A percentile compares a stretch with the other conserved stretches of the same genome.
phyloP scores from a whole-genome alignment of 2,113 vertebrate genomes.

The Tragelaphus buxtoni region DNA sequence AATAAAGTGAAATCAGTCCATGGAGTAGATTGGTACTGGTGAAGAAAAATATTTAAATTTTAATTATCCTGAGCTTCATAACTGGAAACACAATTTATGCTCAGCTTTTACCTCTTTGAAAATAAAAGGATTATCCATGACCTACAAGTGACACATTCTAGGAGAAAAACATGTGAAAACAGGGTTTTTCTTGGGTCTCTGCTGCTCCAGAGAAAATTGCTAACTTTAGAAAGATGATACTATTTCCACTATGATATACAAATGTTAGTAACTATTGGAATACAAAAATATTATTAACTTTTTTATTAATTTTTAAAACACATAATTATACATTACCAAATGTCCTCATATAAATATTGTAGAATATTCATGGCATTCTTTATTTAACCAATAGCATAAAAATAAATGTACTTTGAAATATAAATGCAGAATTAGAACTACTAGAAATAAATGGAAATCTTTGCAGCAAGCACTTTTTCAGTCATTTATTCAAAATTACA shows the following conservation, averaged over 20 bases:
- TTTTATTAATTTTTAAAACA: neutral
- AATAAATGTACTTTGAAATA: neutral
- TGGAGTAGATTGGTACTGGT: slow-evolving; percentile 73
- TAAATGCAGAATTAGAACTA: neutral
- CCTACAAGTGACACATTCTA: neutral
- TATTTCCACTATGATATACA: neutral
- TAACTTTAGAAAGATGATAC: neutral
- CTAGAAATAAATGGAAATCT: neutral
- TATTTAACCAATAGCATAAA: neutral
- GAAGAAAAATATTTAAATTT: slow-evolving; percentile 66
- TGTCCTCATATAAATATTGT: neutral
- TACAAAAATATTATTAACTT: neutral
- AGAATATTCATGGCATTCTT: neutral
- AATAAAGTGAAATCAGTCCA: slow-evolving; percentile 45
- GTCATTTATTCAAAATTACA: neutral
- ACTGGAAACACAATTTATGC: neutral
- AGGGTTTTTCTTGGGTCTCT: neutral
- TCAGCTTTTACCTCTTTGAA: neutral
- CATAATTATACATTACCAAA: neutral
- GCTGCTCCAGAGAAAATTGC: neutral
- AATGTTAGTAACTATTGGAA: neutral
- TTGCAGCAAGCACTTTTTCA: neutral
- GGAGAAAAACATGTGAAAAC: neutral
- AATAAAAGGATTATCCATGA: neutral
- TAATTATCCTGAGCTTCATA: slow-evolving; percentile 39